These are phyloP conservation scores for Nothoprocta pentlandii DNA, from an alignment of 2,113 vertebrate species.

Conservation along the genomic window DNA sequence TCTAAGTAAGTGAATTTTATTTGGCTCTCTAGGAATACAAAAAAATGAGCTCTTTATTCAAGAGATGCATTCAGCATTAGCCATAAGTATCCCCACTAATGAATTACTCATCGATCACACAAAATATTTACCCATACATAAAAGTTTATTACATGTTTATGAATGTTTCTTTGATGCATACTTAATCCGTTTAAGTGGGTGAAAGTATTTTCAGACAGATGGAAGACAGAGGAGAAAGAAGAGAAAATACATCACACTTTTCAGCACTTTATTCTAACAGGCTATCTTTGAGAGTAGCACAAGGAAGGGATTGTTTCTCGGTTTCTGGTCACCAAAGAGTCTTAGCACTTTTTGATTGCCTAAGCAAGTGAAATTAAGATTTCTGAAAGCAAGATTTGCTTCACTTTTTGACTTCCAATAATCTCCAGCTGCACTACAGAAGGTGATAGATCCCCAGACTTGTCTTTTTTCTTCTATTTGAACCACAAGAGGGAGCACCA, in stretches of 20 bases:
- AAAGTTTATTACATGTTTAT: neutral
- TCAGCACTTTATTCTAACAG: neutral
- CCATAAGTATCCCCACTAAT: neutral
- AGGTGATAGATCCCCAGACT: rapidly evolving
- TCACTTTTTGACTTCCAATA: neutral
- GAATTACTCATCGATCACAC: neutral
- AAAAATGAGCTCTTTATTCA: neutral
- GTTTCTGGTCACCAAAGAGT: neutral
- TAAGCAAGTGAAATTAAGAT: neutral
- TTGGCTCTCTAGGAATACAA: neutral
- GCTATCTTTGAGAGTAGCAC: neutral
- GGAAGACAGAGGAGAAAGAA: neutral
- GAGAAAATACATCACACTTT: neutral
- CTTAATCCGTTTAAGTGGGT: neutral
- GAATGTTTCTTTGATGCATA: neutral
- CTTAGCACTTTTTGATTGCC: neutral
- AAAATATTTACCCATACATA: neutral
- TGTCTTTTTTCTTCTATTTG: neutral
- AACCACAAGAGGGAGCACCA: slow-evolving; percentile 73
- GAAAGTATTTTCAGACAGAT: neutral
- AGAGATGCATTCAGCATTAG: neutral
- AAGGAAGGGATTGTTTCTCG: neutral
- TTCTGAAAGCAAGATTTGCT: neutral
- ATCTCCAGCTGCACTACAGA: neutral
- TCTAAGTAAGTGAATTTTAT: neutral